These are phyloP conservation scores for Amyelois transitella DNA, from an alignment of 1,140 invertebrate species.

Conservation along the genomic window DNA sequence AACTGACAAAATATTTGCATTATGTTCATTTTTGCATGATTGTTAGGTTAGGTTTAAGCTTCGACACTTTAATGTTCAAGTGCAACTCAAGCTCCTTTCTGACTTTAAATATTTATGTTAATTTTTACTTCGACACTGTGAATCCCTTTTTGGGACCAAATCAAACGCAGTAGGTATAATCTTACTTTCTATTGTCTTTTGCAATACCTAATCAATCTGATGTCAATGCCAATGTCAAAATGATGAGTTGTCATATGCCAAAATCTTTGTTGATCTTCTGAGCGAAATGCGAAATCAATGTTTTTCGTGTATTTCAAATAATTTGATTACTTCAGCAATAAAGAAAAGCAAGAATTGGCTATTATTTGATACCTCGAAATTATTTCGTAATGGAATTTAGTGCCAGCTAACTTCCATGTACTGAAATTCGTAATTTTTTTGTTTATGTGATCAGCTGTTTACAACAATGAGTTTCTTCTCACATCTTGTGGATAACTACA, in stretches of 20 bases:
- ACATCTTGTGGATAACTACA: slow-evolving; percentile 51
- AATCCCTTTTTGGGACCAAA: too few relatives aligned
- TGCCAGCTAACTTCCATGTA: neutral
- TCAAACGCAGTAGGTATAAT: too few relatives aligned
- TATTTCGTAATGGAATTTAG: neutral
- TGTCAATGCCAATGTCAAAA: neutral
- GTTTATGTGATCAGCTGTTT: slow-evolving; percentile 17
- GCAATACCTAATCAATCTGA: too few relatives aligned
- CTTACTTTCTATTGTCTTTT: too few relatives aligned
- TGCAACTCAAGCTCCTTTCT: too few relatives aligned
- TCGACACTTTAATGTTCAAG: too few relatives aligned
- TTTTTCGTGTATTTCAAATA: neutral
- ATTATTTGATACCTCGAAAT: slow-evolving; percentile 4
- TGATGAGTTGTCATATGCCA: neutral
- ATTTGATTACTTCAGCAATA: neutral
- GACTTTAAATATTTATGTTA: too few relatives aligned
- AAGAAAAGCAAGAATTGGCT: neutral
- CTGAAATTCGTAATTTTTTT: slow-evolving; percentile 9
- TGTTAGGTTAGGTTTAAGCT: too few relatives aligned
- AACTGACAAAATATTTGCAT: too few relatives aligned
- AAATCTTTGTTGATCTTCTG: neutral
- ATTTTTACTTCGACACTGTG: too few relatives aligned
- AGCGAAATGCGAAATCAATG: neutral
- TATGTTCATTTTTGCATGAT: too few relatives aligned
- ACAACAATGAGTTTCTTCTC: slow-evolving; percentile 46